Evolutionary conservation across 2,888 invertebrate species (phyloP).

Genomic region (Belgica antarctica): DNA sequence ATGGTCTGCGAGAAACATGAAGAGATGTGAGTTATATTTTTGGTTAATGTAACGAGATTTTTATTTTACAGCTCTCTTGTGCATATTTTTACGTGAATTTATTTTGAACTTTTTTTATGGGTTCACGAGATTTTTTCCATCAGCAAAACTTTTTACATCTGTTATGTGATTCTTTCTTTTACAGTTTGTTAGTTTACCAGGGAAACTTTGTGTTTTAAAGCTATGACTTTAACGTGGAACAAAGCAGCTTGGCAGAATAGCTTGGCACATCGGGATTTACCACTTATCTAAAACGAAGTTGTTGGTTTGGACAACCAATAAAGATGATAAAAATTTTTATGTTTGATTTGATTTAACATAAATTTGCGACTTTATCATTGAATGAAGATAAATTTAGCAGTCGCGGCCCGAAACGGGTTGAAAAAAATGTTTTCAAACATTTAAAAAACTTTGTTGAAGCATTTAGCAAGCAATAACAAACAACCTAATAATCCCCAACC

Average conservation of each 20-base stretch:
- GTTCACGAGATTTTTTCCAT: neutral
- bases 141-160: conserved; percentile 14
- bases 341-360: neutral
- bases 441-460: neutral
- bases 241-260: no score
- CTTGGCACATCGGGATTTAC: no score
- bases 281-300: no score
- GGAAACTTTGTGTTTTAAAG: no score
- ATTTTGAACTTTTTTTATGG: conserved; percentile 24
- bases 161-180: no score
- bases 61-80: conserved; percentile 43
- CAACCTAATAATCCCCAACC: no score
- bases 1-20: conserved; percentile 19
- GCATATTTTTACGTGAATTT: conserved; percentile 44
- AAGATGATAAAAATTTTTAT: no score
- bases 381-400: neutral
- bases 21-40: conserved; percentile 43
- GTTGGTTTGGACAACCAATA: no score
- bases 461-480: no score
- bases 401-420: neutral
- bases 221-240: neutral
- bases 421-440: conserved; percentile 6
- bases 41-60: conserved; percentile 44
- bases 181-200: no score
- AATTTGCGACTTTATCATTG: neutral